These are phyloP conservation scores for Syrphus vitripennis DNA, from an alignment of 2,888 invertebrate species.

Conservation along the genomic window DNA sequence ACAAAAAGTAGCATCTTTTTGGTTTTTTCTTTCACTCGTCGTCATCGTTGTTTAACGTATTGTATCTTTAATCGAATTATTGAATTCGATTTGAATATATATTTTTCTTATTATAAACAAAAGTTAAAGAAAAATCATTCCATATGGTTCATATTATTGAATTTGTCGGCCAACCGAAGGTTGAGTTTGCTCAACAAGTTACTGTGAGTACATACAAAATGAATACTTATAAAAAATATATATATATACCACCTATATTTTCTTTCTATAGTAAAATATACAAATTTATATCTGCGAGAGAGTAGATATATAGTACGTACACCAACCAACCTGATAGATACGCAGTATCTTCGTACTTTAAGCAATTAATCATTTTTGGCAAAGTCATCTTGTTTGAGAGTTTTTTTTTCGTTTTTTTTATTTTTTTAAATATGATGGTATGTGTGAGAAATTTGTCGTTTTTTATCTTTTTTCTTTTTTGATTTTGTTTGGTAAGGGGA, in stretches of 20 bases:
- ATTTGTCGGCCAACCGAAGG: slow-evolving; percentile 89
- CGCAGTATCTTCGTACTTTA: slow-evolving; percentile 11
- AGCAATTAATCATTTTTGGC: slow-evolving; percentile 57
- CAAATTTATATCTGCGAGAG: not conserved
- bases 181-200: slow-evolving; percentile 89
- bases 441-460: not conserved
- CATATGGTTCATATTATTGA: slow-evolving; percentile 92
- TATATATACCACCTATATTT: not conserved
- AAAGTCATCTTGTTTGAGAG: slow-evolving; percentile 30
- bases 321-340: slow-evolving; percentile 14
- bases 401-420: not conserved
- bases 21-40: slow-evolving; percentile 10
- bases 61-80: slow-evolving; percentile 46
- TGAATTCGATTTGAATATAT: slow-evolving; percentile 40
- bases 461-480: not conserved
- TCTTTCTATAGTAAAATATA: not conserved
- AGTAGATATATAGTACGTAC: not conserved
- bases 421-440: not conserved
- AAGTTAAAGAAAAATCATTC: slow-evolving; percentile 81
- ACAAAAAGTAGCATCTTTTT: slow-evolving; percentile 16
- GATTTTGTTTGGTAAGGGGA: slow-evolving; percentile 22
- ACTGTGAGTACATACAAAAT: slow-evolving; percentile 85
- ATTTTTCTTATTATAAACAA: slow-evolving; percentile 63
- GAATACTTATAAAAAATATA: slow-evolving; percentile 13
- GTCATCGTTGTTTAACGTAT: not conserved